Evolutionary conservation across 2,797 vertebrate genomes (phyloP).

Genomic region (Aselliscus stoliczkanus): DNA sequence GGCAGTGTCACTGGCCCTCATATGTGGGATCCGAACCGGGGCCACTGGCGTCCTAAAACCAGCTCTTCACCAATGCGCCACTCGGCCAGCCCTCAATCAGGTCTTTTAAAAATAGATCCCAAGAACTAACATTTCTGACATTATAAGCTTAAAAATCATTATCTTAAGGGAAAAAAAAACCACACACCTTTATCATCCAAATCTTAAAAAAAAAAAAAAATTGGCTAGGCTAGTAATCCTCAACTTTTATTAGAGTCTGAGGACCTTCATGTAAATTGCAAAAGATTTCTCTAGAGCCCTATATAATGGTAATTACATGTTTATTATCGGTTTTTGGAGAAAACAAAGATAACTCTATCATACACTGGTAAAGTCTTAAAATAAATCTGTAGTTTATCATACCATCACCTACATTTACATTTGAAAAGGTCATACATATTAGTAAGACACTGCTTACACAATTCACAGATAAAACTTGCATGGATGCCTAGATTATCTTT

Average conservation of each 20-base stretch:
- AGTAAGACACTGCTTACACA: background rate
- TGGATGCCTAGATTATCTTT: background rate
- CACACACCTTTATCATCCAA: background rate
- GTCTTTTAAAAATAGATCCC: background rate
- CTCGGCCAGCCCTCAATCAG: too few relatives aligned
- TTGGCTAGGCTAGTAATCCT: background rate
- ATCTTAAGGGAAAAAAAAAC: background rate
- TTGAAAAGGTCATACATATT: background rate
- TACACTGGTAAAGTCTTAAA: background rate
- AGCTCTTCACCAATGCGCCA: too few relatives aligned
- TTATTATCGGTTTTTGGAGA: background rate
- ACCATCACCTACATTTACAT: background rate
- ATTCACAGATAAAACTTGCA: background rate
- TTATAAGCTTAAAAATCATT: background rate
- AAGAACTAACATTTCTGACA: background rate
- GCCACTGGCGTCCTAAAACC: too few relatives aligned
- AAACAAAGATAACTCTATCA: background rate
- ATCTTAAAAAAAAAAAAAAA: background rate
- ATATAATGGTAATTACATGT: background rate
- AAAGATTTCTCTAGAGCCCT: background rate
- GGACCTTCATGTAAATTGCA: background rate
- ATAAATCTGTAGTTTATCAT: background rate
- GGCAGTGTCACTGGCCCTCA: too few relatives aligned
- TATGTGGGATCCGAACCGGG: too few relatives aligned
- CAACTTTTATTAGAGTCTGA: background rate